Conservation (phyloP, 2,797 vertebrate species). For the Protosalanx chinensis region DNA sequence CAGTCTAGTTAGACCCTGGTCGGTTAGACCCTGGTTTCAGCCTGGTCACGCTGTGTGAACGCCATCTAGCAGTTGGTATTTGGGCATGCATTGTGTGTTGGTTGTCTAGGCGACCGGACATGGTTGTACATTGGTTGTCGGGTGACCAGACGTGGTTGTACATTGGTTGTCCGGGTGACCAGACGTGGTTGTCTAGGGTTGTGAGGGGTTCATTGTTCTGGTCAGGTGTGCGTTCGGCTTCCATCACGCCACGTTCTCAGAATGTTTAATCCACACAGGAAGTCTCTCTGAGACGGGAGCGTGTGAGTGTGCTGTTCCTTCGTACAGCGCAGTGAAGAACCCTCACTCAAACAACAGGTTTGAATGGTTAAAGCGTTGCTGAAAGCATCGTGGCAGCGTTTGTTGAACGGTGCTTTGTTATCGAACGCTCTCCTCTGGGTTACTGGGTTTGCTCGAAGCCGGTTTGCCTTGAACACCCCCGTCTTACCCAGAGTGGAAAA, state of each 20-base stretch:
- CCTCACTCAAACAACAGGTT: constrained; percentile 31
- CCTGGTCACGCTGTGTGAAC: too few species aligned
- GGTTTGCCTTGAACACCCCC: constrained; percentile 45
- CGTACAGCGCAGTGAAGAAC: not conserved
- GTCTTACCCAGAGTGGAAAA: constrained; percentile 46
- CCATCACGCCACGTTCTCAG: constrained; percentile 44
- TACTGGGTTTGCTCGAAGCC: constrained; percentile 32
- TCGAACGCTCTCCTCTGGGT: constrained; percentile 24
- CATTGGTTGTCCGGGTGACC: too few species aligned
- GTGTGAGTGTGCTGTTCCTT: constrained; percentile 16
- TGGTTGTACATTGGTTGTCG: too few species aligned
- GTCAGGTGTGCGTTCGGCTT: constrained; percentile 50
- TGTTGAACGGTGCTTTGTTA: constrained; percentile 31
- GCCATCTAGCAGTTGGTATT: too few species aligned
- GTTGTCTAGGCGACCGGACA: too few species aligned
- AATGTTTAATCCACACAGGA: constrained; percentile 59
- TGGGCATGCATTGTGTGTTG: too few species aligned
- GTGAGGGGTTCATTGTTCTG: constrained; percentile 10
- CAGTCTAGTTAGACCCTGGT: too few species aligned
- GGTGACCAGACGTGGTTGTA: too few species aligned
- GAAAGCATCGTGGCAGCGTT: constrained; percentile 5
- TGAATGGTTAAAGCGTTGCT: not conserved
- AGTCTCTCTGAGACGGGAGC: constrained; percentile 36
- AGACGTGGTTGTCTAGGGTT: too few species aligned
- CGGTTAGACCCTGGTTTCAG: too few species aligned